Percentiles rank a stretch among this genome's conserved stretches.
phyloP scores from a whole-genome alignment of 2,888 invertebrate species.

The Andrena praecox region DNA sequence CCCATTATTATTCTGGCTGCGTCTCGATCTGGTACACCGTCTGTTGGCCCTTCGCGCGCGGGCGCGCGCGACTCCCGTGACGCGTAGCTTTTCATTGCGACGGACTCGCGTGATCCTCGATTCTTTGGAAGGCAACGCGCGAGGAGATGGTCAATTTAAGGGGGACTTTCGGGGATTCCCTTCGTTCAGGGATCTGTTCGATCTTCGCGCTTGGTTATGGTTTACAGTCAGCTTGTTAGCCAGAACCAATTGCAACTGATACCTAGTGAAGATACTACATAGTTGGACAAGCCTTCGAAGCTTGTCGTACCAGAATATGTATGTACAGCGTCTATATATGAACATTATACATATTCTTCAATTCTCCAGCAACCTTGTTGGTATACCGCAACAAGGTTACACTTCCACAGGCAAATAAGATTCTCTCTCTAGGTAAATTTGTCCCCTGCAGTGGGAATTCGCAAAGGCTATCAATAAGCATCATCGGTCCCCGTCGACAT shows the following conservation, averaged over 20 bases:
- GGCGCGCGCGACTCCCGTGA: slow-evolving; percentile 51
- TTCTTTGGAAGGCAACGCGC: background rate
- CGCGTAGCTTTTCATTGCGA: slow-evolving; percentile 59
- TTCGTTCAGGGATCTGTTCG: background rate
- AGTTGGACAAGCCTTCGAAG: too few species aligned
- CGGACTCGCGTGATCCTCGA: slow-evolving; percentile 38
- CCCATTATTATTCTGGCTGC: slow-evolving; percentile 80
- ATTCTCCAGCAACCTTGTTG: background rate
- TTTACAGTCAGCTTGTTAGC: too few species aligned
- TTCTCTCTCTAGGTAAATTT: background rate
- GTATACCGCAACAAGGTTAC: background rate
- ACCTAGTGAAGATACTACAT: too few species aligned
- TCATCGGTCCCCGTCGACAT: background rate
- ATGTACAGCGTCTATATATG: too few species aligned
- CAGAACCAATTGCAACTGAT: too few species aligned
- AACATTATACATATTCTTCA: background rate
- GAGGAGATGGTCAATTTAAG: background rate
- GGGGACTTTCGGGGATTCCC: background rate
- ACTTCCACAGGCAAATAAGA: background rate
- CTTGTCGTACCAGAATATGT: background rate
- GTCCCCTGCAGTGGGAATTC: background rate
- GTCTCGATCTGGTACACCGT: slow-evolving; percentile 69
- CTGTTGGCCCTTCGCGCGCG: slow-evolving; percentile 61
- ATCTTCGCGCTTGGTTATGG: background rate
- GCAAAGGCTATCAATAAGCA: slow-evolving; percentile 26